Percentiles rank a stretch among this genome's conserved stretches.
Evolutionary conservation across 2,888 invertebrate species (phyloP).

Genomic region (Hemistola chrysoprasaria): DNA sequence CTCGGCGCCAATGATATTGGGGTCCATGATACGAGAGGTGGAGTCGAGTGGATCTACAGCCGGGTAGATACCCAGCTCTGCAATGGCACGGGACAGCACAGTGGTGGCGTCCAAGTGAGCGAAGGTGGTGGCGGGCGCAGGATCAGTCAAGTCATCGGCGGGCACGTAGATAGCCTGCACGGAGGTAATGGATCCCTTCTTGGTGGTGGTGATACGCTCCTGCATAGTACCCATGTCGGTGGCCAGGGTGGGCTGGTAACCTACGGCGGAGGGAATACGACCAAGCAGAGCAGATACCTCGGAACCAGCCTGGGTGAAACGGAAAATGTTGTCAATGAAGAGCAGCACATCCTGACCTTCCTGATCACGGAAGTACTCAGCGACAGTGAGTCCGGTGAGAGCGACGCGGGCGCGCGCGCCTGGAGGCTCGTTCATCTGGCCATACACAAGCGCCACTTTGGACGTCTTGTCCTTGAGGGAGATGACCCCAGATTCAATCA

Average conservation of each 20-base stretch:
- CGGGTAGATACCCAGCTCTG: slow-evolving; percentile 96
- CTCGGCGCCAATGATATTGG: slow-evolving; percentile 93
- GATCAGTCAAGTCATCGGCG: slow-evolving; percentile 98
- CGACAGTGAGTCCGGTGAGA: slow-evolving; percentile 95
- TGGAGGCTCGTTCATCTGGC: slow-evolving; percentile 99
- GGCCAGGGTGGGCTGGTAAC: slow-evolving; percentile 97
- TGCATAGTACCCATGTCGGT: slow-evolving; percentile 99
- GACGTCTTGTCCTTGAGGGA: slow-evolving; percentile 94
- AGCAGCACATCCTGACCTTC: slow-evolving; percentile 97
- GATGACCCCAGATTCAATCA: slow-evolving; percentile 97
- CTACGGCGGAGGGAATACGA: slow-evolving; percentile 97
- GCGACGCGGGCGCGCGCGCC: slow-evolving; percentile 97
- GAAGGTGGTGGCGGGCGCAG: slow-evolving; percentile 97
- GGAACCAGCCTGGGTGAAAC: slow-evolving; percentile 95
- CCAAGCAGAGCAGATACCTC: slow-evolving; percentile 95
- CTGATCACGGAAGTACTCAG: slow-evolving; percentile 97
- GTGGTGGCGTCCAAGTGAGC: slow-evolving; percentile 98
- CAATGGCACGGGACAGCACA: slow-evolving; percentile 95
- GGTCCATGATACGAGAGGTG: slow-evolving; percentile 97
- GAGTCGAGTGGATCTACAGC: slow-evolving; percentile 98
- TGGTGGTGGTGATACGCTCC: slow-evolving; percentile 97
- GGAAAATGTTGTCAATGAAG: slow-evolving; percentile 98
- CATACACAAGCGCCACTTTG: slow-evolving; percentile 96
- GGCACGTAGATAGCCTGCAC: slow-evolving; percentile 98
- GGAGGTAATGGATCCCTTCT: slow-evolving; percentile 97